Percentiles rank a stretch among this genome's conserved stretches.
Conservation (phyloP, 2,888 invertebrate species). For the Augiades crinisus region DNA sequence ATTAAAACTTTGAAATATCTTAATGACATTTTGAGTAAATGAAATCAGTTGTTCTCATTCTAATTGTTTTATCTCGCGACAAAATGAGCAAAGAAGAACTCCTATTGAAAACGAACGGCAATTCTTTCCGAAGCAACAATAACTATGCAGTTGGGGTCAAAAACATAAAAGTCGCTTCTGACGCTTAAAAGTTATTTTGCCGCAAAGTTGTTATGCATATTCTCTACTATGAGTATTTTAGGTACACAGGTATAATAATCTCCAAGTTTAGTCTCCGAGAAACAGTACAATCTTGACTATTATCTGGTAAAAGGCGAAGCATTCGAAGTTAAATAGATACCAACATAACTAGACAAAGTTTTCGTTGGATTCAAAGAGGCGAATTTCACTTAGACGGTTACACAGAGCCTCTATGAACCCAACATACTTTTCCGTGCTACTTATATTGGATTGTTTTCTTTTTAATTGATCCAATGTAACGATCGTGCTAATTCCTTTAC, state of each 20-base stretch:
- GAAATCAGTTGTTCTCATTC: no score
- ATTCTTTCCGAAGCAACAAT: not conserved
- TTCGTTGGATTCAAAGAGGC: constrained; percentile 73
- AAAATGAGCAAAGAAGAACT: not conserved
- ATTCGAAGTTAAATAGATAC: constrained; percentile 49
- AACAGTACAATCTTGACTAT: constrained; percentile 10
- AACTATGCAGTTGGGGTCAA: not conserved
- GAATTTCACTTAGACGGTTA: constrained; percentile 34
- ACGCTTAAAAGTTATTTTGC: not conserved
- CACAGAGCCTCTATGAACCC: constrained; percentile 61
- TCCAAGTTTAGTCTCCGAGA: not conserved
- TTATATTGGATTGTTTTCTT: constrained; percentile 35
- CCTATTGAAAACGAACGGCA: not conserved
- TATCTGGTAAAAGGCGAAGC: constrained; percentile 48
- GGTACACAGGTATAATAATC: constrained; percentile 3
- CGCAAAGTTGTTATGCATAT: constrained; percentile 7
- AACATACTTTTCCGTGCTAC: constrained; percentile 60
- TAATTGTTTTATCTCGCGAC: no score
- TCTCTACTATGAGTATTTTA: constrained; percentile 11
- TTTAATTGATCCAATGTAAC: constrained; percentile 83
- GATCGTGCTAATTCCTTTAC: constrained; percentile 85
- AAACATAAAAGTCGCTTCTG: not conserved
- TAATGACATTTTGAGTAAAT: no score
- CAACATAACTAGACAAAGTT: constrained; percentile 30
- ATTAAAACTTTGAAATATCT: no score